Evolutionary conservation across 92 coral and sea anemone genomes (phyloP).

Genomic region (Porites divaricata): DNA sequence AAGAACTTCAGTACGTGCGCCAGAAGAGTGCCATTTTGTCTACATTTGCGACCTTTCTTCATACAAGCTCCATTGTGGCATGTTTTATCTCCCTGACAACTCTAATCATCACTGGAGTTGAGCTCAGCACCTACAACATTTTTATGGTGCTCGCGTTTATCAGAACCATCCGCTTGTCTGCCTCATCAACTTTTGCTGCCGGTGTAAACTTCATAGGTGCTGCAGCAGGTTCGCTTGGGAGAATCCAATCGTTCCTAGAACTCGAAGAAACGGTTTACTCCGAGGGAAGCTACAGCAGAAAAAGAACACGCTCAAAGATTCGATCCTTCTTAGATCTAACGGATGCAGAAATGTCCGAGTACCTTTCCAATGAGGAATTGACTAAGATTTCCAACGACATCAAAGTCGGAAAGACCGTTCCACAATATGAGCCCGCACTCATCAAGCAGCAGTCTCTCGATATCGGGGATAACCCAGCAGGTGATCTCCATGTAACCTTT

Average conservation of each 20-base stretch:
- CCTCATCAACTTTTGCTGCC: slow-evolving; percentile 81
- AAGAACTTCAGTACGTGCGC: slow-evolving; percentile 67
- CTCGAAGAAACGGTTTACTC: slow-evolving; percentile 68
- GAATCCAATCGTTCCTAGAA: slow-evolving; percentile 79
- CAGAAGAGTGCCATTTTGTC: slow-evolving; percentile 87
- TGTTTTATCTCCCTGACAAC: slow-evolving; percentile 89
- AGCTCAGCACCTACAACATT: slow-evolving; percentile 73
- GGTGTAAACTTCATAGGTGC: slow-evolving; percentile 79
- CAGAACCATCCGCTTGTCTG: slow-evolving; percentile 78
- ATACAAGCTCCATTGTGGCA: slow-evolving; percentile 81
- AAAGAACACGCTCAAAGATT: slow-evolving; percentile 60
- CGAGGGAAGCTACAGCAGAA: slow-evolving; percentile 50
- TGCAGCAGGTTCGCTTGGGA: slow-evolving; percentile 55
- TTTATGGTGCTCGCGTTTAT: slow-evolving; percentile 81
- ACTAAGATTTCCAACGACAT: slow-evolving; percentile 67
- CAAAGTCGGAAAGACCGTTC: slow-evolving; percentile 26
- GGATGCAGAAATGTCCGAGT: slow-evolving; percentile 73
- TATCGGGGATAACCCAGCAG: slow-evolving; percentile 26
- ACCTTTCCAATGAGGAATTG: slow-evolving; percentile 72
- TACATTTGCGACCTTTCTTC: slow-evolving; percentile 82
- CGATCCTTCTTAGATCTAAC: slow-evolving; percentile 83
- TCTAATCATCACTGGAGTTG: slow-evolving; percentile 69
- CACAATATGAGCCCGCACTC: slow-evolving; percentile 47
- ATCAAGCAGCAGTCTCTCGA: slow-evolving; percentile 36
- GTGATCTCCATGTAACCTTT: slow-evolving; percentile 57